Evolutionary conservation across 2,797 vertebrate species (phyloP).

Genomic region (Fratercula arctica): DNA sequence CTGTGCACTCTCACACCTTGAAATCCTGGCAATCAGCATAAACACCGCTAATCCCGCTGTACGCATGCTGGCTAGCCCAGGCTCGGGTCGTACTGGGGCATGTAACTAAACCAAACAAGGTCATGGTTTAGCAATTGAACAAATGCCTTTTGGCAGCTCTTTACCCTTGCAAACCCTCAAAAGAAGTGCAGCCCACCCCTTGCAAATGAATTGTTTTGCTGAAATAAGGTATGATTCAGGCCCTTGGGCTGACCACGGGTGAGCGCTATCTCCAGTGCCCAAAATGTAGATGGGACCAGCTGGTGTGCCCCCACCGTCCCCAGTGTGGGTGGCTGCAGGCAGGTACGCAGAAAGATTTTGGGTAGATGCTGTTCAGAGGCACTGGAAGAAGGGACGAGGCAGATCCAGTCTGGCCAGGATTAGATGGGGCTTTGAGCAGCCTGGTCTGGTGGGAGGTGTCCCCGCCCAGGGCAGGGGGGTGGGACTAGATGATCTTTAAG

Average conservation of each 20-base stretch:
- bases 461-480: too few species aligned
- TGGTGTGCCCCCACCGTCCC: fast-evolving
- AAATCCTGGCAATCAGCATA: neutral
- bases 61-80: fast-evolving
- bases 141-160: neutral
- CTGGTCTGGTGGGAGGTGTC: neutral
- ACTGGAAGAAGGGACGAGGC: neutral
- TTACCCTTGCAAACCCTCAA: neutral
- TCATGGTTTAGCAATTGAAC: neutral
- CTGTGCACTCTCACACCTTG: neutral
- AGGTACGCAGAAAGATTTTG: neutral
- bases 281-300: neutral
- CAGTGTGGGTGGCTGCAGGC: neutral
- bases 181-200: neutral
- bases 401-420: neutral
- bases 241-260: neutral
- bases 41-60: neutral
- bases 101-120: neutral
- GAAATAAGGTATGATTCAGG: neutral
- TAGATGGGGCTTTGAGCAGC: neutral
- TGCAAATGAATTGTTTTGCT: neutral
- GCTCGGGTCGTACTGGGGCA: fast-evolving
- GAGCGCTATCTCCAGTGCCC: neutral
- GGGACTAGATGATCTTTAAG: too few species aligned
- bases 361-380: neutral